Evolutionary conservation across 35 echinoderm and acorn worm genomes (phyloP), one percentile per base, ranked within the genome.

Genomic region (Chiridota heheva): DNA sequence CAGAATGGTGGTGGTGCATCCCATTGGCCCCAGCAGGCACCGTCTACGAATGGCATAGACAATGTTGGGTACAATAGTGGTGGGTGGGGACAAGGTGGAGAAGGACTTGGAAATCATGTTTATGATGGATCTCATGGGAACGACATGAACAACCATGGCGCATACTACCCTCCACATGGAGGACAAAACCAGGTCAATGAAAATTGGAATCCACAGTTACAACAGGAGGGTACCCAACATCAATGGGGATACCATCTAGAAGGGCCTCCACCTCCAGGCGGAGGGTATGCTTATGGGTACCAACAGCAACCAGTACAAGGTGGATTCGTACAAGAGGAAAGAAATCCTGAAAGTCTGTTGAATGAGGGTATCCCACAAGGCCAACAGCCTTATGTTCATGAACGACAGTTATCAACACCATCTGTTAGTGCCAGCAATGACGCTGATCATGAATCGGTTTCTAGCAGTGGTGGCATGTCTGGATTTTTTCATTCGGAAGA

Each of bases 401-500:
- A 2, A 1, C 32, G 27, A 55, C 24, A 13, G 48, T 12, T 53
- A 13, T 22, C 48, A 13, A 12, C 48, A 53, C 48, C n/a, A 51
- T 42, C 12, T 48, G 43, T 42, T 75, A 51, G 71, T 51, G 29
- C 44, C 16, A 10, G 41, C 1, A 37, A 46, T 16, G 42, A 67
- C 20, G 31, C 43, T 73, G 85, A 87, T 45, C 60, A 87, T 42
- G 85, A 87, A 1, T 77, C 76, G 56, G 53, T 77, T 5, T 87
- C 85, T 5, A 79, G 74, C 42, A 59, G 60, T 65, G 76, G 73
- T 6, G 88, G 88, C 28, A 79, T 91, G 26, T 73, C 82, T 38
- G 82, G 71, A 29, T 91, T 91, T 34, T 91, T 78, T 53, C 60
- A 91, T 49, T 49, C 58, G 37, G 75, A 85, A 59, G 88, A 91